Evolutionary conservation across 2,888 invertebrate species (phyloP).

Genomic region (Orthosia gracilis): DNA sequence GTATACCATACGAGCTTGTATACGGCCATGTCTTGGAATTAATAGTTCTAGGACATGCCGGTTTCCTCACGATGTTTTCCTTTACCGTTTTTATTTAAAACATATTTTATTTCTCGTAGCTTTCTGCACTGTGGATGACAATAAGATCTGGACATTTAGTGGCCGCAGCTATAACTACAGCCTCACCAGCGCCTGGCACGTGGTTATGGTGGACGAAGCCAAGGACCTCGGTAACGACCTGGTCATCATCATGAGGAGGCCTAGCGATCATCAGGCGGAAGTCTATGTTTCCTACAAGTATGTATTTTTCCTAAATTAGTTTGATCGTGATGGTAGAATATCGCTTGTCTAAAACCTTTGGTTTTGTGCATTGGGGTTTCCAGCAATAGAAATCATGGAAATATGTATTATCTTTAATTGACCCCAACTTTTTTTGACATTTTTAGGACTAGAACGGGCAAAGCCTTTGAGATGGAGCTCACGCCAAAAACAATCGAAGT

Average conservation of each 20-base stretch:
- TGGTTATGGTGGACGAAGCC: constrained; percentile 88
- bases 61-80: no score
- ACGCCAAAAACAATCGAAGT: constrained; percentile 78
- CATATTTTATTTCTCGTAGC: constrained; percentile 23
- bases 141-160: constrained; percentile 92
- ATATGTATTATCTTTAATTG: constrained; percentile 48
- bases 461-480: constrained; percentile 80
- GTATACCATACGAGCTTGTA: no score
- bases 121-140: constrained; percentile 92
- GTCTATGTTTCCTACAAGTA: constrained; percentile 85
- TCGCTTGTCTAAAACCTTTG: no score
- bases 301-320: no score
- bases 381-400: no score
- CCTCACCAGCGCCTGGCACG: constrained; percentile 91
- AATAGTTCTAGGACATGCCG: no score
- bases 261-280: constrained; percentile 77
- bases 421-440: constrained; percentile 2
- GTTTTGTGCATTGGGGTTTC: no score
- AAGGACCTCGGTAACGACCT: constrained; percentile 74
- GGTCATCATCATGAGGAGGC: constrained; percentile 80
- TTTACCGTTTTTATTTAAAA: no score
- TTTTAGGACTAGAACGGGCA: constrained; percentile 76
- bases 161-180: constrained; percentile 91
- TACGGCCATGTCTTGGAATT: no score
- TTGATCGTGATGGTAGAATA: no score